Conservation (phyloP, 2,888 invertebrate genomes). For the Deroplatys truncata region DNA sequence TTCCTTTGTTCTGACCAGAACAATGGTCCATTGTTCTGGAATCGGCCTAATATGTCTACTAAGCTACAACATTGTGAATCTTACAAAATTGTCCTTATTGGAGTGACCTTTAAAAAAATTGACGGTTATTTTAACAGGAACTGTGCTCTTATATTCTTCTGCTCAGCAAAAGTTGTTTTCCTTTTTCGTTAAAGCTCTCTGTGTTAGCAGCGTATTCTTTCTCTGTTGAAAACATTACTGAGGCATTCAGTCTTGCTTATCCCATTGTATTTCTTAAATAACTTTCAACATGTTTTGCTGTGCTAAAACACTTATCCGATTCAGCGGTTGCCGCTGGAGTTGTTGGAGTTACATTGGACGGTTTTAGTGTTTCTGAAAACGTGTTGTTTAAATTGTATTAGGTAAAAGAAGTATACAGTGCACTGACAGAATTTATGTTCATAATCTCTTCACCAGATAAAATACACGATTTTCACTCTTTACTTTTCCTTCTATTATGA, state of each 20-base stretch:
- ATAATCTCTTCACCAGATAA: neutral
- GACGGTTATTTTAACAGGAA: neutral
- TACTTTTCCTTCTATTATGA: neutral
- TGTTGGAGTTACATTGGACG: too few relatives aligned
- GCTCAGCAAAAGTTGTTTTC: too few relatives aligned
- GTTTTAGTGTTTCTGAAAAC: neutral
- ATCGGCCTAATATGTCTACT: too few relatives aligned
- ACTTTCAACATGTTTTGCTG: too few relatives aligned
- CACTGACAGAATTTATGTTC: neutral
- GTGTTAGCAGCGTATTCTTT: neutral
- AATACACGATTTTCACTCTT: neutral
- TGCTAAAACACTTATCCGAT: neutral
- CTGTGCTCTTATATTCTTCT: too few relatives aligned
- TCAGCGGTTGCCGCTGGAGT: neutral
- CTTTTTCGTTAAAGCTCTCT: neutral
- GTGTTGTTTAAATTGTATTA: neutral
- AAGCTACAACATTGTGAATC: too few relatives aligned
- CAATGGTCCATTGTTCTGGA: too few relatives aligned
- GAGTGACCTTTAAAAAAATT: neutral
- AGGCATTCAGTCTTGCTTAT: neutral
- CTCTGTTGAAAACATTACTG: neutral
- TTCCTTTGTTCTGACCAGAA: too few relatives aligned
- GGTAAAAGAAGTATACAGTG: neutral
- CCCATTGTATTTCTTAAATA: too few relatives aligned
- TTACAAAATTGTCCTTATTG: too few relatives aligned